Evolutionary conservation across 2,888 invertebrate species (phyloP).

Genomic region (Diloba caeruleocephala): DNA sequence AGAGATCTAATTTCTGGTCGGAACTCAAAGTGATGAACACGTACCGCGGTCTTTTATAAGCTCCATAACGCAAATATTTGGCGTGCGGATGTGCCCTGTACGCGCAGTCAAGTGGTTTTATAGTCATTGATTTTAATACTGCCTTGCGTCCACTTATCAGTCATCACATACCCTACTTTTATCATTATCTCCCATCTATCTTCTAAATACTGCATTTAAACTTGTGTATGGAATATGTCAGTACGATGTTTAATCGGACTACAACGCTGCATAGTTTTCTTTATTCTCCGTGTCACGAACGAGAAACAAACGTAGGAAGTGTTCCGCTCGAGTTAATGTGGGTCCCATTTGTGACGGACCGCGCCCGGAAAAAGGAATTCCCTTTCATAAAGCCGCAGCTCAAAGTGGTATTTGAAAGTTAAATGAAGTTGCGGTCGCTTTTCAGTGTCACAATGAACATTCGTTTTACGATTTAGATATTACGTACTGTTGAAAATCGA

Average conservation of each 20-base stretch:
- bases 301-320: slow-evolving; percentile 31
- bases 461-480: slow-evolving; percentile 31
- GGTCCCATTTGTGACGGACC: slow-evolving; percentile 50
- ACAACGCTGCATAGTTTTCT: slow-evolving; percentile 36
- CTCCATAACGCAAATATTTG: no score
- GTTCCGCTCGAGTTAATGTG: slow-evolving; percentile 43
- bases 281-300: slow-evolving; percentile 42
- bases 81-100: no score
- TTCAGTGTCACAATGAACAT: slow-evolving; percentile 35
- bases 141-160: no score
- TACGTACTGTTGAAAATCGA: slow-evolving; percentile 16
- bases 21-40: no score
- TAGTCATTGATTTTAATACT: no score
- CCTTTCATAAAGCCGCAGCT: slow-evolving; percentile 52
- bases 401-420: slow-evolving; percentile 57
- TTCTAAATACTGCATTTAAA: no score
- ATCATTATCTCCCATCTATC: no score
- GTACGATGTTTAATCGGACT: not conserved
- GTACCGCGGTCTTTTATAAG: no score
- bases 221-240: no score
- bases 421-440: slow-evolving; percentile 51
- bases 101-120: no score
- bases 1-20: no score
- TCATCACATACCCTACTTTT: no score
- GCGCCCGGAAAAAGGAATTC: slow-evolving; percentile 50